Evolutionary conservation across 2,797 vertebrate species (phyloP).

Genomic region (Ctenochaetus hawaiiensis): DNA sequence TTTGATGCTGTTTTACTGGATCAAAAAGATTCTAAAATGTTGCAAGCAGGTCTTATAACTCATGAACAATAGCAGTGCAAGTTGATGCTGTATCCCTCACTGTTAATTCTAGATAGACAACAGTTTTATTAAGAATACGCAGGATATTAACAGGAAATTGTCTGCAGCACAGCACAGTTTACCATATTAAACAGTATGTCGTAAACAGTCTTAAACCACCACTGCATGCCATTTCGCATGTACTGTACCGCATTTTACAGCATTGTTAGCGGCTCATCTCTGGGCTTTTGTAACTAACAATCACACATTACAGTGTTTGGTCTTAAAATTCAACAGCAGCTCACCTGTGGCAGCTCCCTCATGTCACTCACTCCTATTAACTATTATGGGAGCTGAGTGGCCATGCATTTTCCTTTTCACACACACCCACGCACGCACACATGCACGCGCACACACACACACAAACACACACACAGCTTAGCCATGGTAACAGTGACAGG

Average conservation of each 20-base stretch:
- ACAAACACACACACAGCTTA: constrained; percentile 22
- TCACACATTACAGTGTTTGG: constrained; percentile 24
- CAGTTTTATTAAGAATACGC: not conserved
- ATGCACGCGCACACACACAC: not conserved
- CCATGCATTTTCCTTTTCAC: constrained; percentile 11
- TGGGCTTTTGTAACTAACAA: not conserved
- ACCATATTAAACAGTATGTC: not conserved
- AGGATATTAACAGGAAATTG: not conserved
- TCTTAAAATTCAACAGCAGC: constrained; percentile 15
- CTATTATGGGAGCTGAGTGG: constrained; percentile 4
- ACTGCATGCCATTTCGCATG: not conserved
- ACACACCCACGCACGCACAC: constrained; percentile 25
- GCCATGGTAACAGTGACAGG: constrained; percentile 48
- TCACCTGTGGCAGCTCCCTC: constrained; percentile 7
- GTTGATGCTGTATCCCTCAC: not conserved
- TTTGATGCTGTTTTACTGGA: not conserved
- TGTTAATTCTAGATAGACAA: not conserved
- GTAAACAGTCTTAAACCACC: not conserved
- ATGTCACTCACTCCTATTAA: constrained; percentile 17
- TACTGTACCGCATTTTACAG: not conserved
- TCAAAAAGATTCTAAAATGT: not conserved
- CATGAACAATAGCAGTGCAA: not conserved
- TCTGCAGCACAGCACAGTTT: not conserved
- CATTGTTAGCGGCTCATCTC: not conserved
- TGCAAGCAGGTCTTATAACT: not conserved